phyloP scores from a whole-genome alignment of 2,888 invertebrate genomes.

The Petrolisthes manimaculis region DNA sequence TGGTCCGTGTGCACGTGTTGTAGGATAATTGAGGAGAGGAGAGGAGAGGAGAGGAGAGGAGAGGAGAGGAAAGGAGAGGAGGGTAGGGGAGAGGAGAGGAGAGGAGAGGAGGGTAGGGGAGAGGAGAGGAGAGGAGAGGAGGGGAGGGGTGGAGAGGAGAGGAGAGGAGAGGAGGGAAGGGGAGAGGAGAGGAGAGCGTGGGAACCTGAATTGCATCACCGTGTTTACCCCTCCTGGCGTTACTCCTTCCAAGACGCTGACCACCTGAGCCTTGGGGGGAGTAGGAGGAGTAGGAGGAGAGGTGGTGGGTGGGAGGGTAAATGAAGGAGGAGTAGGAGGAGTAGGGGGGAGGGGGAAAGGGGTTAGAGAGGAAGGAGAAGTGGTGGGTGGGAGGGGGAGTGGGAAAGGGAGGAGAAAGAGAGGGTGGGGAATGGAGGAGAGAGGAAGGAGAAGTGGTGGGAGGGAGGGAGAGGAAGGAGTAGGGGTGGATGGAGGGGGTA shows the following conservation, averaged over 20 bases:
- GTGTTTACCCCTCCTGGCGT: not conserved
- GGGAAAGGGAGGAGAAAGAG: not conserved
- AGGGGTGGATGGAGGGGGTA: not conserved
- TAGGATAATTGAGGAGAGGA: not conserved
- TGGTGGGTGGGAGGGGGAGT: not conserved
- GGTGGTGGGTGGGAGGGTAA: not conserved
- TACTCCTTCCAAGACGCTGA: not conserved
- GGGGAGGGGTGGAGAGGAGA: not conserved
- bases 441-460: not conserved
- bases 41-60: not conserved
- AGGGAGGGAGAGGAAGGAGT: not conserved
- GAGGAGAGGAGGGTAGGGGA: not conserved
- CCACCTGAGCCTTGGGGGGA: slow-evolving; percentile 28
- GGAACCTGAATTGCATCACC: not conserved
- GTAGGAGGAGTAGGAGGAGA: slow-evolving; percentile 14
- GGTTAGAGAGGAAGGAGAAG: not conserved
- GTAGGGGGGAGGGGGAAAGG: not conserved
- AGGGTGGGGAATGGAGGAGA: not conserved
- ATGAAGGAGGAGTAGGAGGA: not conserved
- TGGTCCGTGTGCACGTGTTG: slow-evolving; percentile 1
- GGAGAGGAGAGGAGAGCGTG: not conserved
- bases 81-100: not conserved
- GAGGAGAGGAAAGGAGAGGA: not conserved
- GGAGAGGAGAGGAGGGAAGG: not conserved
- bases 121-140: not conserved